phyloP scores from a whole-genome alignment of 2,113 vertebrate genomes.

The Poeciliopsis retropinna region DNA sequence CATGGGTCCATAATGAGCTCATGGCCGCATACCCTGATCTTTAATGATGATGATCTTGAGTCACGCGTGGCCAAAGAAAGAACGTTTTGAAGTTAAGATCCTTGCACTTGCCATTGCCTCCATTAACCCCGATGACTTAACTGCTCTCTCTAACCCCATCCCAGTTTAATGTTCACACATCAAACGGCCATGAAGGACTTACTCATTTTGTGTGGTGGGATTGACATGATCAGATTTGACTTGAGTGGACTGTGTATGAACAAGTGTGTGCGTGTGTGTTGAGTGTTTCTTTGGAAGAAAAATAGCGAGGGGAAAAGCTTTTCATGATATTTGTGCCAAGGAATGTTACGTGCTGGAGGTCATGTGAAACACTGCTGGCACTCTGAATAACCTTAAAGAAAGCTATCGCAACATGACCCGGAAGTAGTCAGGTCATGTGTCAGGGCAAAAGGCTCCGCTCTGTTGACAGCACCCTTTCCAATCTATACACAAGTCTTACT shows the following conservation, averaged over 20 bases:
- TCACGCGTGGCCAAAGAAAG: slow-evolving; percentile 62
- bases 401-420: slow-evolving; percentile 68
- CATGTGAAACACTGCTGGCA: slow-evolving; percentile 75
- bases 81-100: slow-evolving; percentile 32
- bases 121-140: slow-evolving; percentile 75
- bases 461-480: slow-evolving; percentile 67
- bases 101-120: slow-evolving; percentile 37
- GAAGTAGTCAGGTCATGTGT: slow-evolving; percentile 73
- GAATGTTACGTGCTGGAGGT: slow-evolving; percentile 72
- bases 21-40: slow-evolving; percentile 32
- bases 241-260: slow-evolving; percentile 28
- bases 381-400: slow-evolving; percentile 67
- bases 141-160: slow-evolving; percentile 50
- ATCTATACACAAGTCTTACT: slow-evolving; percentile 67
- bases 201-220: slow-evolving; percentile 26
- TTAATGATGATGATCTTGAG: slow-evolving; percentile 69
- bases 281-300: slow-evolving; percentile 6
- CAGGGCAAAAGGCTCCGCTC: slow-evolving; percentile 62
- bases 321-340: slow-evolving; percentile 56
- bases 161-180: slow-evolving; percentile 53
- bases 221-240: slow-evolving; percentile 47
- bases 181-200: slow-evolving; percentile 47
- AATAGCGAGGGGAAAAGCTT: slow-evolving; percentile 14
- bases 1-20: slow-evolving; percentile 58
- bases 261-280: slow-evolving; percentile 29